Evolutionary conservation across 2,113 vertebrate species (phyloP), one percentile per base, ranked within the genome.

Genomic region (Channa argus): DNA sequence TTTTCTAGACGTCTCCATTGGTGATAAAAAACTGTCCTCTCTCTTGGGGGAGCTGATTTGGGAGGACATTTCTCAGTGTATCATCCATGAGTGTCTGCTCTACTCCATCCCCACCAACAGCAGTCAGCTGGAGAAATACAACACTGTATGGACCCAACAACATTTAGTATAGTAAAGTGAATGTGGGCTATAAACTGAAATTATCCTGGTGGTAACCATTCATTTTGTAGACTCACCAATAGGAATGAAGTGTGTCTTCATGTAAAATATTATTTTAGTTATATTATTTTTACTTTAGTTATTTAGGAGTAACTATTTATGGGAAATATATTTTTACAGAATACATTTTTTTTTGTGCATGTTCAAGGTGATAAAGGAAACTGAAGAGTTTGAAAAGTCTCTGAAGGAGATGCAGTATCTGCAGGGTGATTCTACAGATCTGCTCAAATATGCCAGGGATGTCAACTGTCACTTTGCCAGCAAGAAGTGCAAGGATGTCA

Each of bases 401-500:
- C 84, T 99, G 70, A 97, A 96, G 82, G 89, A 93, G 24, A 95
- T 99, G 96, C 90, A 86, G 36, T 96, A 95, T 91, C 83, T 99
- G 64, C 93, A 94, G 79, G 93, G 92, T 3, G 96, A 96, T 63
- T 94, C 94, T 0, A 97, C 96, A 0, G 97, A 97, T 63, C 85
- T 99, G 62, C 91, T 99, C 68, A 96, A 96, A 68, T 99, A 99
- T 0, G 97, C 97, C 62, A 93, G 95, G 12, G 96, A 99, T 0
- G 93, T 99, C 71, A 97, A 98, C 74, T 94, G 94, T 84, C 98
- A 99, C 73, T 99, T 98, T 74, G 97, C 97, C 82, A 97, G 95
- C 90, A 99, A 97, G 89, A 99, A 99, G 83, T 99, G 98, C 91
- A 96, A 96, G 76, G 97, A 99, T 13, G 97, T 98, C 46, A 96